phyloP scores from a whole-genome alignment of 2,113 vertebrate genomes.

The Galbula dea region DNA sequence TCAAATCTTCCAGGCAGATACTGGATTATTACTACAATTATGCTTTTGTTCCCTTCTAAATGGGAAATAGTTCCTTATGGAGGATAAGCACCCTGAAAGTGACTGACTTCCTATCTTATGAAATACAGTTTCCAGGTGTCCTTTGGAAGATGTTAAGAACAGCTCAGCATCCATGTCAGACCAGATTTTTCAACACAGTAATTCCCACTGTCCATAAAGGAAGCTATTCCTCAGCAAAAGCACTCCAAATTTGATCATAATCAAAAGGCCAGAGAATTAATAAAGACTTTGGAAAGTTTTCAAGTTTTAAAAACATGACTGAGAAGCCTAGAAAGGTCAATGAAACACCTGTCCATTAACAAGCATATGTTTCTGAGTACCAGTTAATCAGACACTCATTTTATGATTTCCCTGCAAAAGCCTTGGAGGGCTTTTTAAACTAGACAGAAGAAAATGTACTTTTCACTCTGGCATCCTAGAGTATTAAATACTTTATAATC shows the following conservation, averaged over 20 bases:
- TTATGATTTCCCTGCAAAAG: neutral
- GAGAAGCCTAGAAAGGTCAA: neutral
- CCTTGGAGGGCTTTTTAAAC: neutral
- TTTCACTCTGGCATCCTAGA: neutral
- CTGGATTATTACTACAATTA: neutral
- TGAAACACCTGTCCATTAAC: neutral
- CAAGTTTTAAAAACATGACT: neutral
- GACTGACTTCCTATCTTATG: neutral
- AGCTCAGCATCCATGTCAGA: neutral
- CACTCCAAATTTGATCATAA: neutral
- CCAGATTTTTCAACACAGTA: neutral
- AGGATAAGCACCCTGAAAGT: neutral
- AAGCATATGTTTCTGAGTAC: neutral
- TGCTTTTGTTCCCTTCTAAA: neutral
- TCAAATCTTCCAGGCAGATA: neutral
- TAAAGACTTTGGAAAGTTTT: neutral
- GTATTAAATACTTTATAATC: neutral
- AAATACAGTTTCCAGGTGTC: neutral
- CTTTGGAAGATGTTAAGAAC: neutral
- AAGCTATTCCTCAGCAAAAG: neutral
- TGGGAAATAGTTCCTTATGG: neutral
- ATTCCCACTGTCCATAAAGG: neutral
- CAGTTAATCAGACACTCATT: neutral
- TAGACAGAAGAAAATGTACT: neutral
- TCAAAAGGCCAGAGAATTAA: neutral